A percentile compares a stretch with the other conserved stretches of the same genome.
These are phyloP conservation scores for Torymus tubicola DNA, from an alignment of 2,888 invertebrate genomes.

Conservation along the genomic window DNA sequence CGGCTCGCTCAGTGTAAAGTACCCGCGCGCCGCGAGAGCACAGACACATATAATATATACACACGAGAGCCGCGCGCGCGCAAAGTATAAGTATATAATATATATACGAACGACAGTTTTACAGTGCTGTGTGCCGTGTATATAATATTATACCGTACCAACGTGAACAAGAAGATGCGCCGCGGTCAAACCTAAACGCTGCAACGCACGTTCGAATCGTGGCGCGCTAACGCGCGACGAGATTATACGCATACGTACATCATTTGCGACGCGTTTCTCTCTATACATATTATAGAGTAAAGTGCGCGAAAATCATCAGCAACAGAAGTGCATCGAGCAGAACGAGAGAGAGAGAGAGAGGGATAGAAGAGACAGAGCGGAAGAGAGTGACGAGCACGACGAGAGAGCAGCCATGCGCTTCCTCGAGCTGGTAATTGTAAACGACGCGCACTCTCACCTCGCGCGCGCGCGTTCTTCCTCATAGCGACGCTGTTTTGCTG, in stretches of 20 bases:
- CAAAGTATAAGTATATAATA: no score
- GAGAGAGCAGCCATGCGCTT: slow-evolving; percentile 64
- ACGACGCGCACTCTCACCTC: slow-evolving; percentile 27
- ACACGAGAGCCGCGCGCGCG: slow-evolving; percentile 49
- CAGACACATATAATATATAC: no score
- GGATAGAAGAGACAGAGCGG: not conserved
- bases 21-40: slow-evolving; percentile 60
- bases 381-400: not conserved
- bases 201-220: not conserved
- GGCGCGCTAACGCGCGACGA: no score
- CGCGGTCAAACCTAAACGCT: not conserved
- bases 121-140: not conserved
- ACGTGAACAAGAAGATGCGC: slow-evolving; percentile 23
- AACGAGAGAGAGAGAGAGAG: slow-evolving; percentile 51
- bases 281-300: no score
- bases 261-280: no score
- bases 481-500: no score
- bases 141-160: no score
- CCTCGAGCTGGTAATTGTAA: slow-evolving; percentile 70
- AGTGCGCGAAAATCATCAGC: not conserved
- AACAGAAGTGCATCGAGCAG: no score
- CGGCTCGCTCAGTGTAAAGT: slow-evolving; percentile 58
- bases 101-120: slow-evolving; percentile 60
- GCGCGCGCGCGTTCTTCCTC: not conserved
- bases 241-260: no score